Evolutionary conservation across 1,140 invertebrate species (phyloP).

Genomic region (Phocides pigmalion): DNA sequence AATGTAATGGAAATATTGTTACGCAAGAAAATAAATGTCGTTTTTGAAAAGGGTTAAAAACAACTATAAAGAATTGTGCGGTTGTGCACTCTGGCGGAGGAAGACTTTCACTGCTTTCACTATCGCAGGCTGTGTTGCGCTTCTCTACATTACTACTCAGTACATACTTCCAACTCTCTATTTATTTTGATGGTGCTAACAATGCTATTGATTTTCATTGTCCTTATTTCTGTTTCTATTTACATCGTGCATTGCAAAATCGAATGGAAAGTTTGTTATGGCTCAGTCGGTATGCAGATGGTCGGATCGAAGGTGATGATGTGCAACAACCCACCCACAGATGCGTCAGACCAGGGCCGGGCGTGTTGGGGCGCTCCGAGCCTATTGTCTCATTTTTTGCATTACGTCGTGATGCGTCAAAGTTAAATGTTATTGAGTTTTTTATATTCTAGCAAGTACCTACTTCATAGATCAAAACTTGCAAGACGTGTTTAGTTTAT

Average conservation of each 20-base stretch:
- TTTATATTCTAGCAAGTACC: not conserved
- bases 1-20: not conserved
- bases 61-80: conserved; percentile 53
- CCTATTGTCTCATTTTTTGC: conserved; percentile 62
- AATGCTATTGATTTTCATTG: conserved; percentile 69
- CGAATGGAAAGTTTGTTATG: conserved; percentile 71
- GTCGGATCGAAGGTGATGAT: conserved; percentile 63
- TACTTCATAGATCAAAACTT: not conserved
- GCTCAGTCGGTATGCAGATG: conserved; percentile 62
- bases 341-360: conserved; percentile 50
- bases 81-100: conserved; percentile 41
- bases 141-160: conserved; percentile 55
- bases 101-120: conserved; percentile 80
- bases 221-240: conserved; percentile 67
- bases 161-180: conserved; percentile 67
- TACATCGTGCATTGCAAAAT: conserved; percentile 64
- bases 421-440: not conserved
- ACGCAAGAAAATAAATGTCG: conserved; percentile 28
- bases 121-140: conserved; percentile 59
- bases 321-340: conserved; percentile 70
- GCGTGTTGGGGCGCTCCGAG: conserved; percentile 59
- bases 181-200: conserved; percentile 71
- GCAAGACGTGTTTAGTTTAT: not conserved
- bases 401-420: conserved; percentile 45
- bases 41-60: conserved; percentile 42